A percentile compares a stretch with the other conserved stretches of the same genome.
Evolutionary conservation across 2,113 vertebrate species (phyloP).

Genomic region (Empidonax traillii): DNA sequence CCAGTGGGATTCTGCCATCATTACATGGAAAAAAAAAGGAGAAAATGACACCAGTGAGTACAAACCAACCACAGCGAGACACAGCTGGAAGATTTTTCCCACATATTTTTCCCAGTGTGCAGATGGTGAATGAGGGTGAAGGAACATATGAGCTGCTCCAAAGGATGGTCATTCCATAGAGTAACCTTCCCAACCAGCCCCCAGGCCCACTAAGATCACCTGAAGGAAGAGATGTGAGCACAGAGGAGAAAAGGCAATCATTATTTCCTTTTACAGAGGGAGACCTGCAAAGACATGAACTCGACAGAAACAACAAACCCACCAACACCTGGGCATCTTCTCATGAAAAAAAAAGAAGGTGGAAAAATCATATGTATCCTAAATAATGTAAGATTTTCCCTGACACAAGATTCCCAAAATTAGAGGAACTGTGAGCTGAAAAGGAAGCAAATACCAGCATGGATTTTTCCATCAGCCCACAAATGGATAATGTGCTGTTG

Average conservation of each 20-base stretch:
- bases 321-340: background rate
- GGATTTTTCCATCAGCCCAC: background rate
- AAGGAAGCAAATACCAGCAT: background rate
- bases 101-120: background rate
- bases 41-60: background rate
- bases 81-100: background rate
- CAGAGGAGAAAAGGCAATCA: background rate
- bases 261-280: background rate
- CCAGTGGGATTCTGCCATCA: background rate
- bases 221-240: background rate
- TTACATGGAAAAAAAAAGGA: background rate
- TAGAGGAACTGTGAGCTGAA: background rate
- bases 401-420: background rate
- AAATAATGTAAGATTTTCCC: background rate
- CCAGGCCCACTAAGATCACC: background rate
- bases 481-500: accelerated
- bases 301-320: background rate
- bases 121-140: background rate
- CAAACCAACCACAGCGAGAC: background rate
- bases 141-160: background rate
- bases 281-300: accelerated
- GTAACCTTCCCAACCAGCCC: background rate
- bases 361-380: background rate
- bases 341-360: background rate
- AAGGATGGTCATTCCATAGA: background rate